These are phyloP conservation scores for Anoplolepis gracilipes DNA, from an alignment of 1,140 invertebrate genomes.

Conservation along the genomic window DNA sequence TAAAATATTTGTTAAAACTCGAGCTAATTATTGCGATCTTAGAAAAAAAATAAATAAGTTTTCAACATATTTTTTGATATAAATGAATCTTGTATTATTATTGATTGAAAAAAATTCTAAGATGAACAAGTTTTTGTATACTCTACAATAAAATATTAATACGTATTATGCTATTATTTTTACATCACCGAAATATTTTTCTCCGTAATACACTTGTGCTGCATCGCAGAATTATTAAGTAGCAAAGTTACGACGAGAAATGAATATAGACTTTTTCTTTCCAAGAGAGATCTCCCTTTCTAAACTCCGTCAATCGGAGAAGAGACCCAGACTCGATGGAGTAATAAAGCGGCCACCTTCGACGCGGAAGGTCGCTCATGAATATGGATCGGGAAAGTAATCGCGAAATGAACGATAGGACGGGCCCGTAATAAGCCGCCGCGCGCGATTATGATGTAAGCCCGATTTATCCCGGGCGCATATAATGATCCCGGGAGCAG, in stretches of 20 bases:
- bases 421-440: slow-evolving; percentile 33
- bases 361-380: slow-evolving; percentile 38
- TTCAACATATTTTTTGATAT: neutral
- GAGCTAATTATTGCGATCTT: neutral
- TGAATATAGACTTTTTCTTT: neutral
- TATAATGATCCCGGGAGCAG: slow-evolving; percentile 34
- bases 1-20: neutral
- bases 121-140: neutral
- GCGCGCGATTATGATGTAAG: slow-evolving; percentile 68
- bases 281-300: neutral
- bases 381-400: slow-evolving; percentile 60
- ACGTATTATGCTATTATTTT: too few species aligned
- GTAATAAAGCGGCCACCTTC: slow-evolving; percentile 23
- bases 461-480: slow-evolving; percentile 57
- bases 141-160: neutral
- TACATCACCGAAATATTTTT: neutral
- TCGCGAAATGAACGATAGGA: slow-evolving; percentile 66
- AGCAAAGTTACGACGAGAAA: too few species aligned
- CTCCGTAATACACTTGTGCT: neutral
- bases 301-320: slow-evolving; percentile 16
- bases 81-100: neutral
- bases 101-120: neutral
- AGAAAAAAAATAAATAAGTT: neutral
- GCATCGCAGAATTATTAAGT: neutral
- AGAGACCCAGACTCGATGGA: slow-evolving; percentile 7